Evolutionary conservation across 2,888 invertebrate species (phyloP), one percentile per base, ranked within the genome.

Genomic region (Reticulitermes lucifugus): DNA sequence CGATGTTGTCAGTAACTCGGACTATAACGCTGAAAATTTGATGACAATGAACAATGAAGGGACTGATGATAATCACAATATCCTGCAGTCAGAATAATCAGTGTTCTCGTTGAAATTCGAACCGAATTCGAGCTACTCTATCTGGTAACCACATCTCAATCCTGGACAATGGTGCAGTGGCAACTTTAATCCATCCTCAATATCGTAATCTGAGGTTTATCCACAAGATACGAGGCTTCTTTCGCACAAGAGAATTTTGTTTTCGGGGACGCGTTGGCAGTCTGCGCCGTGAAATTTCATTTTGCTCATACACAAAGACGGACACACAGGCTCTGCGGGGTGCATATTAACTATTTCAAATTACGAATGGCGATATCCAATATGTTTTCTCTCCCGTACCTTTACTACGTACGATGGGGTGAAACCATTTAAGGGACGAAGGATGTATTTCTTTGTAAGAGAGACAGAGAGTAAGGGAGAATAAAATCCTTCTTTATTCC

Each of bases 261-360:
- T 73, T 14, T 25, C 21, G n/a, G 55, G 41, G 12, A 75, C 4
- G 22, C 7, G 43, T 29, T 29, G 21, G 41, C 5, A 46, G 22
- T 35, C 35, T 70, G 7, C 81, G 12, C 65, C 41, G 41, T 43
- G 80, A 81, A 81, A 81, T 81, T 80, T 81, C 35, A 81, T 81
- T 81, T 81, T 46, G n/a, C 35, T 25, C 59, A 59, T 35, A 79
- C 21, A 79, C 35, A 59, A 59, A 29, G 59, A 35, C 46, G 51
- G n/a, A 51, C 21, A 41, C 21, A 51, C 12, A 25, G 46, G 46
- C 81, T 55, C 85, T 55, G 79, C 75, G 55, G 86, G 86, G 85
- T 84, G 86, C 84, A 86, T 86, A 86, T 86, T 86, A 86, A 86
- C 86, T 59, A 86, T 86, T 84, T 84, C 65, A 84, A 84, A 86